Evolutionary conservation across 2,797 vertebrate species (phyloP), one percentile per base, ranked within the genome.

Genomic region (Manis pentadactyla): DNA sequence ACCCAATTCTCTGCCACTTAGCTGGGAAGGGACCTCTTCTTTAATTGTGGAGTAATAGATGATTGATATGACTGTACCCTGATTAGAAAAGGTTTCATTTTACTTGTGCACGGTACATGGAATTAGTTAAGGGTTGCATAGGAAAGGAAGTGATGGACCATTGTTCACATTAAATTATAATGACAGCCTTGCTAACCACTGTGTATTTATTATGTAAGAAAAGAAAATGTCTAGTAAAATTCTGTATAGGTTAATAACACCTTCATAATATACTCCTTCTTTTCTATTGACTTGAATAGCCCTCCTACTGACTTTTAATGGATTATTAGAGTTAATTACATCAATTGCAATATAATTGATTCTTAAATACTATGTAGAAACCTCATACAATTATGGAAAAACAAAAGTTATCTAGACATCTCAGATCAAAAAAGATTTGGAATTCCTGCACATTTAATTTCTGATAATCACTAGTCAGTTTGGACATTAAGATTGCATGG

Each of bases 291-390:
- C 98, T 98, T 99, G 98, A 99, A 98, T 99, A 99, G 99, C 98
- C 99, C 99, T 99, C 99, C 98, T 98, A 99, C 99, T 99, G 99
- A 99, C 99, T 99, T 99, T 99, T 99, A 99, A 98, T 98, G 98
- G 98, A 99, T 99, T 99, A 99, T 99, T 99, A 99, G 98, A 99
- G 98, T 99, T 99, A 99, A 99, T 99, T 99, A 99, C 99, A 99
- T 99, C 99, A 99, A 99, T 99, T 99, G 99, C 99, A 99, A 99
- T 99, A 99, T 99, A 99, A 99, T 99, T 99, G 98, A 99, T 99
- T 99, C 98, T 98, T 99, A 99, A 99, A 99, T 99, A 99, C 99
- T 99, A 98, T 98, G 98, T 98, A 99, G 98, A 98, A 99, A 98
- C 98, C 98, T 98, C 98, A 98, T 98, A 99, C 98, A 99, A 99